These are phyloP conservation scores for Tinea semifulvella DNA, from an alignment of 2,888 invertebrate genomes.

Conservation along the genomic window DNA sequence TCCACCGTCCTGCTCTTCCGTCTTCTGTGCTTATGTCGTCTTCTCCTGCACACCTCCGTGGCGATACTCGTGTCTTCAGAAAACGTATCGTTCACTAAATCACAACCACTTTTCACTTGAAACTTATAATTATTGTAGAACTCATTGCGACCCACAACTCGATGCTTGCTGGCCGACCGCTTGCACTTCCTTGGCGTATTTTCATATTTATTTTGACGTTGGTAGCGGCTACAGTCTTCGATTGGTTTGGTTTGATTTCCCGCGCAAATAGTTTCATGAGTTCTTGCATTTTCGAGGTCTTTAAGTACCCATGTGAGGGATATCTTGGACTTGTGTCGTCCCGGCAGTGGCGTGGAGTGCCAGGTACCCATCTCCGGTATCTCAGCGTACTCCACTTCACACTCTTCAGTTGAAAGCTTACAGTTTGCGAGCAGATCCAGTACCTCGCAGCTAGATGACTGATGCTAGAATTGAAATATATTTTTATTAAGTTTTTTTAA, in stretches of 20 bases:
- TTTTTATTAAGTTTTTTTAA: conserved; percentile 10
- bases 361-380: conserved; percentile 53
- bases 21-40: conserved; percentile 57
- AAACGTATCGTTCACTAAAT: conserved; percentile 38
- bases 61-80: conserved; percentile 46
- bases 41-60: conserved; percentile 39
- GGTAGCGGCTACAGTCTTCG: conserved; percentile 29
- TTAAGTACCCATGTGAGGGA: conserved; percentile 80
- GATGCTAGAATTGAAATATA: conserved; percentile 28
- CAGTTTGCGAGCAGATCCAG: conserved; percentile 52
- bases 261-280: conserved; percentile 29
- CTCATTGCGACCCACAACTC: conserved; percentile 53
- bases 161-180: conserved; percentile 25
- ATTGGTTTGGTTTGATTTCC: conserved; percentile 26
- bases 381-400: conserved; percentile 49
- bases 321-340: conserved; percentile 69
- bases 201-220: conserved; percentile 30
- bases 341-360: conserved; percentile 55
- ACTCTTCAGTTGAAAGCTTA: conserved; percentile 35
- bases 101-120: conserved; percentile 39
- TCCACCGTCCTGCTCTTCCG: conserved; percentile 41
- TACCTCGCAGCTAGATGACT: conserved; percentile 38
- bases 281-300: conserved; percentile 58
- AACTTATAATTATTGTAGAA: conserved; percentile 57
- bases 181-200: conserved; percentile 27